Evolutionary conservation across 2,113 vertebrate species (phyloP), one percentile per base, ranked within the genome.

Genomic region (Spea bombifrons): DNA sequence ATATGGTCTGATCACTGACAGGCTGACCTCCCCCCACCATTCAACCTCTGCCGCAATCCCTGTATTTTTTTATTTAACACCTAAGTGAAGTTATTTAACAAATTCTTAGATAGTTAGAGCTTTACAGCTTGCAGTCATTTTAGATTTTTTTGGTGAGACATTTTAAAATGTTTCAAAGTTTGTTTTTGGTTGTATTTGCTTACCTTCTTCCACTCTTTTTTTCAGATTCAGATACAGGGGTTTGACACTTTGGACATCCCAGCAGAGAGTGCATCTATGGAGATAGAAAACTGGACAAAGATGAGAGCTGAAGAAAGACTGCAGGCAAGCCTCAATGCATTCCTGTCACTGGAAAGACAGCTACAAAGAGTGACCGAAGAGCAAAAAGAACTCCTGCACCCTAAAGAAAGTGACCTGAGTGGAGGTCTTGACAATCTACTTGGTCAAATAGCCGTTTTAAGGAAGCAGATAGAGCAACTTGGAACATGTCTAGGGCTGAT

Each of bases 221-320:
- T 43, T 15, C 59, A 78, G 76, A 48, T 72, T 30, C 47, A 70
- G 68, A 15, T n/a, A 13, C 76, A 78, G 49, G 76, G 61, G 46
- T 53, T 72, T 66, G 45, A 66, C 5, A 8, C 6, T 43, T 52
- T 78, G 17, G 69, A 78, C 10, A 4, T 72, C 4, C 47, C 48
- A 9, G 47, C 15, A 72, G 76, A 70, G 8, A 72, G 61, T 5
- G 49, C 48, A 78, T 55, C 69, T 8, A 30, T 66, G 43, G 69
- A 59, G 7, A 55, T 43, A 5, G 59, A 55, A 12, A 65, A n/a
- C 30, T 78, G 69, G 76, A 44, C 43, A 66, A 17, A 78, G 9
- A 78, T 78, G 76, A 17, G 59, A 10, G 61, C 44, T n/a, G 76
- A 72, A 3, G 59, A 78, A 15, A 65, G 76, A 65, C 15, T 78